Percentiles rank a stretch among this genome's conserved stretches.
phyloP scores from a whole-genome alignment of 2,113 vertebrate species.

The Hymenochirus boettgeri region DNA sequence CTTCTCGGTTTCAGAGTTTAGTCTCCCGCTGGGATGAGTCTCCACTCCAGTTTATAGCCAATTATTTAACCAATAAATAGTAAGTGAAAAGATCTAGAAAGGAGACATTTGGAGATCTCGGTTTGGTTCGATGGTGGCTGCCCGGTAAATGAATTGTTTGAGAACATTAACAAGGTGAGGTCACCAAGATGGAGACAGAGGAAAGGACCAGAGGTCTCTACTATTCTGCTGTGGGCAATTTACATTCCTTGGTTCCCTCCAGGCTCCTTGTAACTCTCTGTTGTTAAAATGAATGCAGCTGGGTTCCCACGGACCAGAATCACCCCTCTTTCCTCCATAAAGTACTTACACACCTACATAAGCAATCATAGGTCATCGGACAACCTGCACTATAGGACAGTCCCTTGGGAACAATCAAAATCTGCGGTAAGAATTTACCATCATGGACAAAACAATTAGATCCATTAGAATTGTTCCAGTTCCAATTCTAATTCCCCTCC shows the following conservation, averaged over 20 bases:
- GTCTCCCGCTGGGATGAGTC: neutral
- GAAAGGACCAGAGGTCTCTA: neutral
- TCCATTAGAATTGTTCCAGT: too few relatives aligned
- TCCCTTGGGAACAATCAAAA: constrained; percentile 8
- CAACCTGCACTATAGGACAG: neutral
- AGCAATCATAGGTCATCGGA: constrained; percentile 6
- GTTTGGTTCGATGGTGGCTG: neutral
- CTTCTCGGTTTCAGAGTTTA: neutral
- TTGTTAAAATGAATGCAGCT: constrained; percentile 22
- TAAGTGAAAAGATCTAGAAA: neutral
- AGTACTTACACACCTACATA: constrained; percentile 13
- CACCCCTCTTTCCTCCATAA: neutral
- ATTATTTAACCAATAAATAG: neutral
- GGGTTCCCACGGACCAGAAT: constrained; percentile 20
- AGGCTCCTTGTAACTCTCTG: constrained; percentile 24
- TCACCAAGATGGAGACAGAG: neutral
- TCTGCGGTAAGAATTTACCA: too few relatives aligned
- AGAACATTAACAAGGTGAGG: neutral
- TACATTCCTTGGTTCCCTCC: constrained; percentile 12
- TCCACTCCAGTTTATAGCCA: neutral
- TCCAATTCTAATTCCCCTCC: too few relatives aligned
- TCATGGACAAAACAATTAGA: too few relatives aligned
- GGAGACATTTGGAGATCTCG: neutral
- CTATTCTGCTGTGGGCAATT: constrained; percentile 6
- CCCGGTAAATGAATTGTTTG: neutral